Base-by-base conservation (phyloP, 2,888 invertebrate genomes). In the Caenorhabditis auriculariae region DNA sequence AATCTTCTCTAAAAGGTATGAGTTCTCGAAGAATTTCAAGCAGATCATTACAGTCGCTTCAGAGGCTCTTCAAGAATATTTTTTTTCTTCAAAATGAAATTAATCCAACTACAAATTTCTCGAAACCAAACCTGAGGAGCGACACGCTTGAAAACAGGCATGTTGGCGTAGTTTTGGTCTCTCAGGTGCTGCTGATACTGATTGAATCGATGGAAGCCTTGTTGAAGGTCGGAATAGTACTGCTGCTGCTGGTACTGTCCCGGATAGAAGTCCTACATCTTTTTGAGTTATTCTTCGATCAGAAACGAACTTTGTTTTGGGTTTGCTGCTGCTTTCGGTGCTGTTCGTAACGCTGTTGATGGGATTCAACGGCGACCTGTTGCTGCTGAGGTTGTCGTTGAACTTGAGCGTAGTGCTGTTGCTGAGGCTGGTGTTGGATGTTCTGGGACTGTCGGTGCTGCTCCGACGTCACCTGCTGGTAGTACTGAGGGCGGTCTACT, bases 141-240 rank as follows among this genome's bases (percentile, higher is more conserved):
- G n/a, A n/a, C n/a, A n/a, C n/a, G 56, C 52, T 54, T 60, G 56
- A 60, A 59, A 46, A 62, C 62, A 32, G 62, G 62, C 62, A 62
- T 62, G n/a, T 39, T 61, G 53, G 47, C 52, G 27, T 55, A 56
- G 50, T 61, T 56, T 23, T 57, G 51, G 15, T 62, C 58, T 50
- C 53, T 43, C 35, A 61, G 41, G 45, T 62, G 62, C 58, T 62
- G 62, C 52, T 62, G 57, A 39, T 62, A 58, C 49, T 62, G 57
- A 35, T 62, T 58, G 35, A 62, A 62, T 29, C 58, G 65, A 39
- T 58, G 66, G 49, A 61, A 61, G 17, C 17, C 41, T 38, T 35
- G 32, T 26, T 38, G 32, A 38, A 6, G 41, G 6, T 41, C 9
- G 17, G n/a, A 41, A 41, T n/a, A 41, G 17, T 41, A 5, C 29